Percentiles rank a stretch among this genome's conserved stretches.
phyloP scores from a whole-genome alignment of 2,113 vertebrate species.

The Pollimyrus isidori region DNA sequence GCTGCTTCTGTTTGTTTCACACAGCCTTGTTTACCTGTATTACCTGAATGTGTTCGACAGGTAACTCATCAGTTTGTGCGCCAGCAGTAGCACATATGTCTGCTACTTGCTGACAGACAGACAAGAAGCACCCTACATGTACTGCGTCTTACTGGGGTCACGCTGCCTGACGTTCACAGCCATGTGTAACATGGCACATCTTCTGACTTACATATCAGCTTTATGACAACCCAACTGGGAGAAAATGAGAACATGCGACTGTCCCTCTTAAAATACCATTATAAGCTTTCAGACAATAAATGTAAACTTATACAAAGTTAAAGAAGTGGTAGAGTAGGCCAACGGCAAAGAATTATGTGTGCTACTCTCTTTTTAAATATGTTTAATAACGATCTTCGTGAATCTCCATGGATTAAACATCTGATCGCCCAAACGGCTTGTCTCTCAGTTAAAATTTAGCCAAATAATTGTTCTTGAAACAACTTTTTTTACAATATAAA shows the following conservation, averaged over 20 bases:
- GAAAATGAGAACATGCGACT: background rate
- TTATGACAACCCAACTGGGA: background rate
- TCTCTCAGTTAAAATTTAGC: background rate
- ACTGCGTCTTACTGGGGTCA: slow-evolving; percentile 72
- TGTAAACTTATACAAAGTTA: background rate
- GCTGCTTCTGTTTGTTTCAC: slow-evolving; percentile 78
- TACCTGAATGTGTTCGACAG: slow-evolving; percentile 76
- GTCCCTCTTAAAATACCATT: background rate
- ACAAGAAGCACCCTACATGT: slow-evolving; percentile 71
- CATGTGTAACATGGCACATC: slow-evolving; percentile 37
- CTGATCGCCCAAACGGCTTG: background rate
- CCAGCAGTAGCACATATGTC: slow-evolving; percentile 86
- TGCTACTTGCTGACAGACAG: slow-evolving; percentile 81
- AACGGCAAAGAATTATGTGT: background rate
- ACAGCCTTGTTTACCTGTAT: slow-evolving; percentile 82
- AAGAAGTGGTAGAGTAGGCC: background rate
- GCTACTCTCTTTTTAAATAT: background rate
- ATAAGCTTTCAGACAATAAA: background rate
- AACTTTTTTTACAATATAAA: background rate
- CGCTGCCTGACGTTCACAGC: slow-evolving; percentile 53
- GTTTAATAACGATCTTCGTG: background rate
- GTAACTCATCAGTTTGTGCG: slow-evolving; percentile 86
- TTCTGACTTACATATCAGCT: background rate
- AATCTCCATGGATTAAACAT: background rate
- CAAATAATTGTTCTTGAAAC: background rate